A percentile compares a stretch with the other conserved stretches of the same genome.
Evolutionary conservation across 2,888 invertebrate species (phyloP).

Genomic region (Parasteatoda lunata): DNA sequence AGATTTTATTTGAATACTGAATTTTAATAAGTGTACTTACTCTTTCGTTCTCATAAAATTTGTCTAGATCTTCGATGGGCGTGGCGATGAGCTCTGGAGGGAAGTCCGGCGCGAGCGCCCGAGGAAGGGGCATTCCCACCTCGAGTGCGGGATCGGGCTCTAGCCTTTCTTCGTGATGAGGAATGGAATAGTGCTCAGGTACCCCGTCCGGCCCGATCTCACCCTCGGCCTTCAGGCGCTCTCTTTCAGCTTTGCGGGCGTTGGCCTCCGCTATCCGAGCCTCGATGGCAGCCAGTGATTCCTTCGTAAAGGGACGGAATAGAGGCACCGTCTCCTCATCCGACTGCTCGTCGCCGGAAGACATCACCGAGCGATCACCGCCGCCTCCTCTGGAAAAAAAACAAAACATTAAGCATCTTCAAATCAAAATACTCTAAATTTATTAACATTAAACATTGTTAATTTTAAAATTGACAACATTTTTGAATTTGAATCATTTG

Average conservation of each 20-base stretch:
- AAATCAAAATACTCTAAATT: too few species aligned
- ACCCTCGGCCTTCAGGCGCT: slow-evolving; percentile 81
- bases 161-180: slow-evolving; percentile 97
- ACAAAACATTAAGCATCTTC: neutral
- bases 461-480: too few species aligned
- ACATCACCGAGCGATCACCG: slow-evolving; percentile 54
- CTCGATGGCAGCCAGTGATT: slow-evolving; percentile 95
- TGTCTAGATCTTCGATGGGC: slow-evolving; percentile 98
- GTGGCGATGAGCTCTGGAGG: slow-evolving; percentile 95
- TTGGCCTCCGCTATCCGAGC: slow-evolving; percentile 96
- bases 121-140: slow-evolving; percentile 95
- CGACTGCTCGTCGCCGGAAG: slow-evolving; percentile 65
- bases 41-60: slow-evolving; percentile 95
- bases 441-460: too few species aligned
- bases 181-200: slow-evolving; percentile 81
- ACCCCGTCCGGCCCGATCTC: slow-evolving; percentile 61
- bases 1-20: neutral
- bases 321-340: slow-evolving; percentile 76
- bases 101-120: slow-evolving; percentile 94
- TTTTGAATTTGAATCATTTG: too few species aligned
- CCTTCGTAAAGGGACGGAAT: slow-evolving; percentile 98
- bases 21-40: slow-evolving; percentile 79
- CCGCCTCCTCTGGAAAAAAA: slow-evolving; percentile 19
- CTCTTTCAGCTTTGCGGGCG: slow-evolving; percentile 93
- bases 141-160: slow-evolving; percentile 97